phyloP scores from a whole-genome alignment of 2,113 vertebrate species.

The Drymodes brunneopygia region DNA sequence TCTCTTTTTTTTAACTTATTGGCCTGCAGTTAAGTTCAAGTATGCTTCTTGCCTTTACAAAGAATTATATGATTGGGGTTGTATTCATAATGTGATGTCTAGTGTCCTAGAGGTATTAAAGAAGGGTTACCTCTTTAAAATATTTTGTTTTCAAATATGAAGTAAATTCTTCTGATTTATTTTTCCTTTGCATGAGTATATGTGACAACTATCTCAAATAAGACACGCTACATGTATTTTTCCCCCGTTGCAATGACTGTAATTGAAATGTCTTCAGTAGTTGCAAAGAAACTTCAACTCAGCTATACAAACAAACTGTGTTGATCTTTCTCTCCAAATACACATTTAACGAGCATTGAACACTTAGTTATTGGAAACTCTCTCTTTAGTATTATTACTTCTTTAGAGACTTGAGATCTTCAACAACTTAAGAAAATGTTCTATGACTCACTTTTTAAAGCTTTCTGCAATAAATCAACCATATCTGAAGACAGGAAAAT shows the following conservation, averaged over 20 bases:
- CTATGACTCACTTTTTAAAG: background rate
- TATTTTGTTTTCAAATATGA: background rate
- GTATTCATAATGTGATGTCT: background rate
- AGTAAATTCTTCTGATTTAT: background rate
- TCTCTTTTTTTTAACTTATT: background rate
- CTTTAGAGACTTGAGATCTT: background rate
- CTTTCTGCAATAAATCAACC: background rate
- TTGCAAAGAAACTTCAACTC: background rate
- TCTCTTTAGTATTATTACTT: background rate
- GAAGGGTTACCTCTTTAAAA: background rate
- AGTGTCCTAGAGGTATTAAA: background rate
- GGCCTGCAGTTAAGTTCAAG: background rate
- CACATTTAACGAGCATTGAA: background rate
- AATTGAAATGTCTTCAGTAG: background rate
- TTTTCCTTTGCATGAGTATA: background rate
- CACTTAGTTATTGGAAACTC: background rate
- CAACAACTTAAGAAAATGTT: background rate
- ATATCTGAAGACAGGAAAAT: background rate
- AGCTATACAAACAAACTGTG: background rate
- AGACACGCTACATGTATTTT: background rate
- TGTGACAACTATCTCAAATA: background rate
- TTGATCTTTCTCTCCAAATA: background rate
- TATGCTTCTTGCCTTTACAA: background rate
- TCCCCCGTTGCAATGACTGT: background rate
- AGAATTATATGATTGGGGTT: background rate